Conservation (phyloP, 2,888 invertebrate genomes). For the Scelioninae gen. 2 region DNA sequence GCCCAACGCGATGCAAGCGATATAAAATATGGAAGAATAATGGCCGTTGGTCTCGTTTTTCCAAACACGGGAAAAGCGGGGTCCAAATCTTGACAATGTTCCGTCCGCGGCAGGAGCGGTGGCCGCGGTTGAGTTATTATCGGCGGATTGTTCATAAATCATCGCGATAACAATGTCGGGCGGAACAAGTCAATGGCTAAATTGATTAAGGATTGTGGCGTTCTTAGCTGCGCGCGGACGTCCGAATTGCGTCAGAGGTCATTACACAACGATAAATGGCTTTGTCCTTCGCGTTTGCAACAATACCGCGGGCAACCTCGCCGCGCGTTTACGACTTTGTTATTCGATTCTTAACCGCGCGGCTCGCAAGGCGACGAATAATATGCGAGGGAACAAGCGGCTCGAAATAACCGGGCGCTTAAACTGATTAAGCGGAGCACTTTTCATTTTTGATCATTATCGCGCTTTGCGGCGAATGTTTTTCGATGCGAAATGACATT, state of each 20-base stretch:
- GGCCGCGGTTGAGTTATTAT: no score
- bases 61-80: no score
- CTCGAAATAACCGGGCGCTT: no score
- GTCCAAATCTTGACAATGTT: no score
- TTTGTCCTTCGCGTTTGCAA: conserved; percentile 43
- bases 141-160: no score
- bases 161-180: no score
- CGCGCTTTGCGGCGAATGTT: conserved; percentile 3
- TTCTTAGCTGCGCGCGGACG: neutral
- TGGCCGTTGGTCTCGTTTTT: no score
- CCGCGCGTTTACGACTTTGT: conserved; percentile 5
- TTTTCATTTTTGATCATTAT: neutral
- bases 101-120: no score
- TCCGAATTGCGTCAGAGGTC: conserved; percentile 51
- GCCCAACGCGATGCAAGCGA: no score
- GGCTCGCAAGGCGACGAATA: no score
- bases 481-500: conserved; percentile 8
- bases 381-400: no score
- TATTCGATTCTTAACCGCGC: conserved; percentile 28
- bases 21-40: no score
- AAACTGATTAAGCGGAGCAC: neutral
- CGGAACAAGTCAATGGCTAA: conserved; percentile 5
- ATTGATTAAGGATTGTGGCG: conserved; percentile 7
- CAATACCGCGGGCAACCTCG: conserved; percentile 15
- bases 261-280: conserved; percentile 50